Base-by-base conservation (phyloP, 2,888 invertebrate genomes). In the Cheiracanthium punctorium region DNA sequence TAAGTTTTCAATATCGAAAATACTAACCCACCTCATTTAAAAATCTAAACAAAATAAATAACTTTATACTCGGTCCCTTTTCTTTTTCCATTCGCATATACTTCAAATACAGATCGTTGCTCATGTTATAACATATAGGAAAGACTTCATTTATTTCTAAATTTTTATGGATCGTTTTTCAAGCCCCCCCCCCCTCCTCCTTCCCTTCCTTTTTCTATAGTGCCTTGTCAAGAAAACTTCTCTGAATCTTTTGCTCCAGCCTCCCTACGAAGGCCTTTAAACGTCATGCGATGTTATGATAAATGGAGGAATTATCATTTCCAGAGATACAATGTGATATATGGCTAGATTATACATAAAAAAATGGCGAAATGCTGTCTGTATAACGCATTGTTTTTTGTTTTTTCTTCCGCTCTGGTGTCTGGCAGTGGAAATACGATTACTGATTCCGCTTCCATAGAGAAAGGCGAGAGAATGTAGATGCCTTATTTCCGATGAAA, bases 131-230 rank as follows among this genome's bases (percentile, higher is more conserved):
- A 79, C 79, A 84, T 79, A 84, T 84, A 79, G 79, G 84, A 79
- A 84, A 84, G 84, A 84, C 84, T 84, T 84, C 84, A 84, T 84
- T 84, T 79, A 84, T 74, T 84, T 79, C 84, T 79, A 84, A 84
- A 84, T 84, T 84, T 84, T 84, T 84, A 84, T 84, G 74, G 84
- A 84, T 84, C 58, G 69, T 67, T 24, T 69, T 77, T 73, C 67
- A 37, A 80, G 48, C 73, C 79, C 4, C 52, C 30, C 24, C 41
- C 17, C 73, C 58, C 58, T 30, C 74, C 58, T 20, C n/a, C 43
- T 64, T 43, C 48, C 17, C 7, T 70, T 14, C n/a, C n/a, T n/a
- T n/a, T n/a, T n/a, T n/a, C n/a, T n/a, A n/a, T n/a, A n/a, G n/a
- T n/a, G n/a, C 10, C 76, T 5, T 76, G 76, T 76, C 82, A 82